Conservation (phyloP, 2,888 invertebrate genomes). For the Tiliacea aurago region DNA sequence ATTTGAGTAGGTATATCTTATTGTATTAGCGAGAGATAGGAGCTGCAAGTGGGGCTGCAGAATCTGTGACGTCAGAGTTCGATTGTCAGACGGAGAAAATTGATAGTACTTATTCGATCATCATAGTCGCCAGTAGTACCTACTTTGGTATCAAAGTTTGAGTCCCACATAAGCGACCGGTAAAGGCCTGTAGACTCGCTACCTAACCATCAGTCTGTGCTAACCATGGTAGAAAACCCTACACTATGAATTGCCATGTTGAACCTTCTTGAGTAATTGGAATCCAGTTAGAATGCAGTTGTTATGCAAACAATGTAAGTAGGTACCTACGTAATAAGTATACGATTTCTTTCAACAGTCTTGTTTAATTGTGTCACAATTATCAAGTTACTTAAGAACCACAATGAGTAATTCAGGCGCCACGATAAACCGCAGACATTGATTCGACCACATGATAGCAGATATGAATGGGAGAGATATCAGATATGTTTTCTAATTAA, state of each 20-base stretch:
- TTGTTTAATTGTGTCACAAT: slow-evolving; percentile 20
- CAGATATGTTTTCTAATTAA: not conserved
- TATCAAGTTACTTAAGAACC: slow-evolving; percentile 38
- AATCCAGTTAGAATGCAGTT: not conserved
- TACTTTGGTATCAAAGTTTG: not conserved
- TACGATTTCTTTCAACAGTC: slow-evolving; percentile 5
- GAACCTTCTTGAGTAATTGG: not conserved
- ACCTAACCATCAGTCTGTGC: too few species aligned
- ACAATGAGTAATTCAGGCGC: slow-evolving; percentile 32
- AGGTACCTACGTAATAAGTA: too few species aligned
- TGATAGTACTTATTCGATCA: not conserved
- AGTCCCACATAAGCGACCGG: not conserved
- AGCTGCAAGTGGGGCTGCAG: not conserved
- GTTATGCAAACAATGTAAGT: not conserved
- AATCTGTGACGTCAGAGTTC: not conserved
- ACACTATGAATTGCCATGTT: not conserved
- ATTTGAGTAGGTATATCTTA: not conserved
- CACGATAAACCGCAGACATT: slow-evolving; percentile 39
- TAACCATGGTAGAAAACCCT: too few species aligned
- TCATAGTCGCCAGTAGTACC: not conserved
- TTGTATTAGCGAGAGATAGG: too few species aligned
- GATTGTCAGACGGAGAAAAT: not conserved
- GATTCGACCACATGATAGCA: slow-evolving; percentile 33
- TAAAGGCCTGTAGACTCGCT: not conserved
- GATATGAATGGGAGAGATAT: not conserved